These are phyloP conservation scores for Paralvinella palmiformis DNA, from an alignment of 1,140 invertebrate species.

Conservation along the genomic window DNA sequence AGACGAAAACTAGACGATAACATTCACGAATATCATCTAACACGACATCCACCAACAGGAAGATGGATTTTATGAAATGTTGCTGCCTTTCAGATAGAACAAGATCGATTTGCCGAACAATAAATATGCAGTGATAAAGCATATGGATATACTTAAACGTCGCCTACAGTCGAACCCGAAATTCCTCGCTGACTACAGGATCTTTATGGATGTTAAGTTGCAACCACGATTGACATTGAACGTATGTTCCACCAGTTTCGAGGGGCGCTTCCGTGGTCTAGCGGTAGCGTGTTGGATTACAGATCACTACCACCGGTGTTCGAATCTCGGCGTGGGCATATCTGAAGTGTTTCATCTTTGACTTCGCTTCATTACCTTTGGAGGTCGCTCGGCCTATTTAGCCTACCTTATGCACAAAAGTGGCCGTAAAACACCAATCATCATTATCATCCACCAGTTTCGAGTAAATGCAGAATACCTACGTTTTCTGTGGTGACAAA, in stretches of 20 bases:
- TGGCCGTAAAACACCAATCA: too few relatives aligned
- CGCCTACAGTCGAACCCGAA: not conserved
- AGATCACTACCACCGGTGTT: too few relatives aligned
- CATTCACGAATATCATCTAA: not conserved
- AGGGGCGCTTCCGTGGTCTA: too few relatives aligned
- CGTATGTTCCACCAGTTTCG: constrained; percentile 28
- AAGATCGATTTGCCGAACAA: constrained; percentile 4
- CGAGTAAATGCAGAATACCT: constrained; percentile 15
- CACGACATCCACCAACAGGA: not conserved
- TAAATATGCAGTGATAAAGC: not conserved
- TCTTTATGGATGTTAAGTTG: constrained; percentile 13
- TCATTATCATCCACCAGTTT: too few relatives aligned
- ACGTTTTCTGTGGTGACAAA: constrained; percentile 22
- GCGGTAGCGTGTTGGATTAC: too few relatives aligned
- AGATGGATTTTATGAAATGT: not conserved
- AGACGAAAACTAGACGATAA: constrained; percentile 1
- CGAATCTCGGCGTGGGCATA: too few relatives aligned
- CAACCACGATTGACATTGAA: constrained; percentile 22
- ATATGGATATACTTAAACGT: not conserved
- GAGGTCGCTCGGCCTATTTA: too few relatives aligned
- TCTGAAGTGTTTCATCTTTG: too few relatives aligned
- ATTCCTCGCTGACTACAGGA: not conserved
- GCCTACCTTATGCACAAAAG: too few relatives aligned
- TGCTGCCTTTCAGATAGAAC: not conserved
- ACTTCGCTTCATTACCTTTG: too few relatives aligned